Base-by-base conservation (phyloP, 2,888 invertebrate species). In the Tridacna gigas region DNA sequence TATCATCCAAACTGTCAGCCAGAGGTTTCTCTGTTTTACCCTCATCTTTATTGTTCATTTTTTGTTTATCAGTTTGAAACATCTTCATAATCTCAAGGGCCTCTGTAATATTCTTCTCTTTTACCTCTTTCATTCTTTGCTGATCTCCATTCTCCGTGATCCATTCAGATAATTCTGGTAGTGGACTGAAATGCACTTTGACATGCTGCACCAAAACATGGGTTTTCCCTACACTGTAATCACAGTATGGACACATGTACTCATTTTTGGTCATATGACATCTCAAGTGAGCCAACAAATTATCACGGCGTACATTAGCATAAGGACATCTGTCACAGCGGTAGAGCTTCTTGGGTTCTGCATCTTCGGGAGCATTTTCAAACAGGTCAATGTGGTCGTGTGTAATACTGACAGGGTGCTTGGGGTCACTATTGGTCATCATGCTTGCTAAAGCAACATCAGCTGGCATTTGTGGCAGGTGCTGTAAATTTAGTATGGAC, bases 241-340 rank as follows among this genome's bases (percentile, higher is more conserved):
- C 97, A 94, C 98, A 98, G 94, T 97, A 97, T 28, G 97, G 96
- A 95, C 98, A 98, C 87, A 96, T 96, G 91, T 96, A 96, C 84
- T 95, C 96, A 69, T 96, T 96, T 9, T 96, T 96, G 15, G 96
- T 95, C 92, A 96, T 96, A 93, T 98, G 98, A 83, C 97, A 96
- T 92, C 96, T 96, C 88, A 97, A 96, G 94, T 98, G 98, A 91
- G 96, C 97, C 86, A 96, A 96, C 28, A 97, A 96, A 3, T 97
- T 96, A 91, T 97, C 97, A 88, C 96, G 96, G 18, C 97, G 96
- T 76, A 96, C 96, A 92, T 97, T 97, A 61, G 96, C 96, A 94
- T 97, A 98, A 0, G 98, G 98, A 94, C 98, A 98, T 89, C 97
- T 95, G 78, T 97, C 95, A 94, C 98, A 98, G 94, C 96, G 96